Evolutionary conservation across 2,797 vertebrate species (phyloP), one percentile per base, ranked within the genome.

Genomic region (Muscicapa comitata): DNA sequence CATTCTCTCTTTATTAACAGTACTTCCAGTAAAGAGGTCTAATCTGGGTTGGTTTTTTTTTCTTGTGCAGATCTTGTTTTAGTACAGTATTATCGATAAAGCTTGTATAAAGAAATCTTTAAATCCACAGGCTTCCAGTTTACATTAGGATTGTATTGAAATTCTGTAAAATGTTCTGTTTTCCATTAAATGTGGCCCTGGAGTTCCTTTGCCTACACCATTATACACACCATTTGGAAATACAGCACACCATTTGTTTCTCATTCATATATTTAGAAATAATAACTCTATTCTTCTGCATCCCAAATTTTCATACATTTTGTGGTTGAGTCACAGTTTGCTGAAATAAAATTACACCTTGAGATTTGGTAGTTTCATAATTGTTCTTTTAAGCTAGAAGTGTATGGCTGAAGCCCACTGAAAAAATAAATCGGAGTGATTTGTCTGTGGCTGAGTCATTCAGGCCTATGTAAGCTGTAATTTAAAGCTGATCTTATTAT

Each of bases 401-500:
- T 58, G 43, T 57, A 43, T 38, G 57, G 35, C 67, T 92, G 80
- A 76, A 95, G 50, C 65, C 40, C 28, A 10, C 57, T 82, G 17
- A 80, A 90, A 80, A 51, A 58, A 65, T 38, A 53, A 51, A 2
- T 3, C 15, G 3, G 10, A 48, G 45, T 58, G 24, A 87, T 80
- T 92, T 78, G 31, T 88, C 88, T 94, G 38, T 85, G 54, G 20
- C 19, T 94, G 75, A 95, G 45, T 93, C 75, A 81, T 81, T 92
- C 47, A 85, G 63, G 37, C 59, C 80, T 86, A 13, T 67, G 58
- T 43, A 77, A 85, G 63, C 88, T 93, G 23, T 92, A 81, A 89
- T 91, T 96, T 94, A 89, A 88, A 96, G 37, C 61, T 80, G 78
- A 35, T 75, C 53, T 63, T 90, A 25, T 92, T 91, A 77, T 72